Evolutionary conservation across 2,797 vertebrate species (phyloP), one percentile per base, ranked within the genome.

Genomic region (Sciurus vulgaris): DNA sequence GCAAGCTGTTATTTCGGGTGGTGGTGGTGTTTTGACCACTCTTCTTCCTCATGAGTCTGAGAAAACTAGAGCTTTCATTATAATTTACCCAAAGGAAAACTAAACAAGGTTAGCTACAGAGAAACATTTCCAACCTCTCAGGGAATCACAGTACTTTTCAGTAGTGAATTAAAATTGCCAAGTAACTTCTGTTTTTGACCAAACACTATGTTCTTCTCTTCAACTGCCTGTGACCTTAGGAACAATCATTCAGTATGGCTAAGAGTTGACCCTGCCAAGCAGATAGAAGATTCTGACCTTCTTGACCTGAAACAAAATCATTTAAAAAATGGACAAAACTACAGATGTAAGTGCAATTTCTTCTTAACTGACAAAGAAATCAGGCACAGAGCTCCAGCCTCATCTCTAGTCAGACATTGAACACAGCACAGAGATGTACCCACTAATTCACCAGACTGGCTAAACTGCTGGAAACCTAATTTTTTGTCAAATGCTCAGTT

Each of bases 31-130:
- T 93, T 83, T 47, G 47, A 65, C 0, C 4, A 10, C 12, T 69
- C 12, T 14, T 94, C 54, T 47, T 84, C 41, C 61, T 28, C 3
- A 87, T 10, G 54, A 49, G 15, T 4, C 30, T 41, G 8, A 33
- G 70, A 86, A 72, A 86, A 73, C 12, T 6, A 70, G 18, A 24
- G 11, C 35, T 87, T 77, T 89, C 51, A n/a, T 28, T 14, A 73
- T 7, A 79, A 86, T 87, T 94, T 54, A n/a, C 44, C 33, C 76
- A 94, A 77, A 87, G 54, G 30, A 78, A 77, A n/a, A 65, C 26
- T 41, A 81, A 81, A 47, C 1, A 91, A 78, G 22, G 30, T 22
- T 47, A 54, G 63, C 49, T 28, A 61, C 47, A 72, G 33, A 86
- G 59, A 94, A 89, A 22, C 2, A 86, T 76, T 17, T 82, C 13